Evolutionary conservation across 1,140 invertebrate genomes (phyloP).

Genomic region (Kradibia gibbosae): DNA sequence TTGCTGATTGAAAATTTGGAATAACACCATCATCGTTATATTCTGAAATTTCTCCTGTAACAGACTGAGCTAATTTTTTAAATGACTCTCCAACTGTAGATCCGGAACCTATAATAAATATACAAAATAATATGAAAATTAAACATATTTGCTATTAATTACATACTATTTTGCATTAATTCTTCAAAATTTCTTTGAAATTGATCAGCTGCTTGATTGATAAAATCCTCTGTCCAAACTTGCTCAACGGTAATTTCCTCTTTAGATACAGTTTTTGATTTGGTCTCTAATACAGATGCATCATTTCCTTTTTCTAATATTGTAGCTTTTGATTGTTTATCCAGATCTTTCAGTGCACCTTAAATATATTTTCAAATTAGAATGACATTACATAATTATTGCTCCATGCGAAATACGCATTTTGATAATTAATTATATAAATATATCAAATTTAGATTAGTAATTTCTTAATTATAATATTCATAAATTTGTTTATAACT

Average conservation of each 20-base stretch:
- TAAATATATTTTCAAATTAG: slow-evolving; percentile 22
- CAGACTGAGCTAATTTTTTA: slow-evolving; percentile 67
- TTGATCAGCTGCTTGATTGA: slow-evolving; percentile 64
- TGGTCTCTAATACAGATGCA: neutral
- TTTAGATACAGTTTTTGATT: slow-evolving; percentile 52
- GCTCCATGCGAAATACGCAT: neutral
- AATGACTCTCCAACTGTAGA: slow-evolving; percentile 59
- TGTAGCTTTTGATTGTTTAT: slow-evolving; percentile 59
- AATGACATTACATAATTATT: slow-evolving; percentile 37
- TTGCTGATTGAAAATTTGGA: slow-evolving; percentile 67
- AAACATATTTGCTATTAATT: neutral
- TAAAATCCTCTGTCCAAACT: slow-evolving; percentile 64
- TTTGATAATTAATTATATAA: slow-evolving; percentile 32
- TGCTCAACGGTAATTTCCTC: slow-evolving; percentile 51
- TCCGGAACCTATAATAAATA: slow-evolving; percentile 6
- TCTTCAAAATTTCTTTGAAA: slow-evolving; percentile 64
- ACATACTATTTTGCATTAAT: slow-evolving; percentile 62
- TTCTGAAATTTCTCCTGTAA: slow-evolving; percentile 56
- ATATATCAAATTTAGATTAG: neutral
- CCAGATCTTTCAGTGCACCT: slow-evolving; percentile 74
- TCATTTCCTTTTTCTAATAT: slow-evolving; percentile 27
- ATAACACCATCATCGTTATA: slow-evolving; percentile 51
- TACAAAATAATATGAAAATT: slow-evolving; percentile 19
- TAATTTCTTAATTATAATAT: neutral
- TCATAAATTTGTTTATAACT: slow-evolving; percentile 1